Conservation (phyloP, 1,140 invertebrate genomes). For the Camponotus vicinus region DNA sequence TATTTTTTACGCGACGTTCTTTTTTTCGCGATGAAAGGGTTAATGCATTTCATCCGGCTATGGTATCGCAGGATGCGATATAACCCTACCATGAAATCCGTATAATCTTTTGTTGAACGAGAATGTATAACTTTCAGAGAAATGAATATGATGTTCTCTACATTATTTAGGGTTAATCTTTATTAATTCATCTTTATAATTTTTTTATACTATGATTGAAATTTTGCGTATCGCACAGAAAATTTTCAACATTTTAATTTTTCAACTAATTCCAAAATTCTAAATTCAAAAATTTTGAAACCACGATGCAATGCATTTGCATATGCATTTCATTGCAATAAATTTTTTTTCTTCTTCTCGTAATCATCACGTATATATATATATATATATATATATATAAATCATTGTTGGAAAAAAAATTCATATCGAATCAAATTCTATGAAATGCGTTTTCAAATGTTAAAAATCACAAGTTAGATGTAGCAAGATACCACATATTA, state of each 20-base stretch:
- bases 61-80: constrained; percentile 10
- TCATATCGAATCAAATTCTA: neutral
- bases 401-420: neutral
- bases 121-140: neutral
- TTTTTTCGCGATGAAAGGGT: constrained; percentile 57
- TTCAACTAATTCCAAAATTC: neutral
- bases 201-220: neutral
- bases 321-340: neutral
- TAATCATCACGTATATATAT: no score
- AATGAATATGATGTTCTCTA: constrained; percentile 9
- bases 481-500: neutral
- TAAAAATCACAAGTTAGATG: constrained; percentile 12
- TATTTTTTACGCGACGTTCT: constrained; percentile 61
- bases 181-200: no score
- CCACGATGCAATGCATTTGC: no score
- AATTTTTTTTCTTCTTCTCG: neutral
- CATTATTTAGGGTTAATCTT: no score
- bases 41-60: constrained; percentile 51
- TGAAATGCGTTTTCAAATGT: neutral
- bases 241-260: constrained; percentile 1
- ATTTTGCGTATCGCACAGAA: neutral
- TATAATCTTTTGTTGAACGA: constrained; percentile 42
- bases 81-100: neutral
- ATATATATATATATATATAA: no score
- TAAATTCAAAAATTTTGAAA: no score